These are phyloP conservation scores for Acrossocheilus wenchowensis DNA, from an alignment of 2,797 vertebrate species.

Conservation along the genomic window DNA sequence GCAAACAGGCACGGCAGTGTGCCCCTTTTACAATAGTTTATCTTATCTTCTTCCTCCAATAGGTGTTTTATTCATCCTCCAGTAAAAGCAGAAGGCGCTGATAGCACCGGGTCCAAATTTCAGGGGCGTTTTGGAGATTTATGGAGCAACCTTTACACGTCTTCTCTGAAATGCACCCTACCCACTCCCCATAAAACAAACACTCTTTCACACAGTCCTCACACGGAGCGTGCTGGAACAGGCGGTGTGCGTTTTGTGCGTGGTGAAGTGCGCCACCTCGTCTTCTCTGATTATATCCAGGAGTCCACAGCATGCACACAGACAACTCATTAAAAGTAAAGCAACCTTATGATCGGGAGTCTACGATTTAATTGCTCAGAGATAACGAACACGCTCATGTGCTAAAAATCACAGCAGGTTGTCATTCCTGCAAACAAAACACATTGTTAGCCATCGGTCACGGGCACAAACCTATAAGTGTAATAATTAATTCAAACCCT, in stretches of 20 bases:
- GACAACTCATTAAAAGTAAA: constrained; percentile 67
- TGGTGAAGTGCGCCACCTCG: constrained; percentile 16
- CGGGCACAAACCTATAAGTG: constrained; percentile 57
- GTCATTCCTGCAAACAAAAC: constrained; percentile 65
- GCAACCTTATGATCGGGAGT: constrained; percentile 56
- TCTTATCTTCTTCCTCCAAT: constrained; percentile 63
- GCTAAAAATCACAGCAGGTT: constrained; percentile 66
- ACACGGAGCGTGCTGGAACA: constrained; percentile 22
- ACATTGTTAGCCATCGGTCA: constrained; percentile 63
- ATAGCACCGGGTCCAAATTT: constrained; percentile 74
- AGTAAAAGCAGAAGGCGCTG: constrained; percentile 56
- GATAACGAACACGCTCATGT: constrained; percentile 54
- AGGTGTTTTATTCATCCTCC: constrained; percentile 51
- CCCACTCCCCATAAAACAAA: constrained; percentile 70
- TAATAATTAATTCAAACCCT: constrained; percentile 73
- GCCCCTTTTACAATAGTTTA: constrained; percentile 59
- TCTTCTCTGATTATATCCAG: neutral
- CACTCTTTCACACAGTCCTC: constrained; percentile 14
- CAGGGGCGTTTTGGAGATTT: constrained; percentile 76
- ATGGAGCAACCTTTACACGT: constrained; percentile 75
- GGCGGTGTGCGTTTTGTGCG: constrained; percentile 18
- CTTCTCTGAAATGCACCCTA: constrained; percentile 59
- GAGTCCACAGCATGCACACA: constrained; percentile 11
- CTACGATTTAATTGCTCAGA: constrained; percentile 64
- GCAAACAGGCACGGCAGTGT: constrained; percentile 32